Percentiles rank a stretch among this genome's conserved stretches.
These are phyloP conservation scores for Chaenodraco wilsoni DNA, from an alignment of 2,797 vertebrate species.

Conservation along the genomic window DNA sequence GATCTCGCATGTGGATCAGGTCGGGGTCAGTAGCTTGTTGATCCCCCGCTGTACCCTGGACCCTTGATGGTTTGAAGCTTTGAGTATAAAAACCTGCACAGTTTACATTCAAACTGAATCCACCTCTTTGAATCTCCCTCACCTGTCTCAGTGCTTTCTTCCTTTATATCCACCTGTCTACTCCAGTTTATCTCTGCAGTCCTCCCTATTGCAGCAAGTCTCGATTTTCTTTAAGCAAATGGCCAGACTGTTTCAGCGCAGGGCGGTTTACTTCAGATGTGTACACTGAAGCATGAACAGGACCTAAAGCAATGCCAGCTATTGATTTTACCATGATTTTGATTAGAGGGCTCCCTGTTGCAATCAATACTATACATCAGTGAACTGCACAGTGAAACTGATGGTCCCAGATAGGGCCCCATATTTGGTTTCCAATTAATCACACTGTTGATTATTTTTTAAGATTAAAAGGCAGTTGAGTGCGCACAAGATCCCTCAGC, in stretches of 20 bases:
- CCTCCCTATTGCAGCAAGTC: slow-evolving; percentile 44
- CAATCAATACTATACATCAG: slow-evolving; percentile 79
- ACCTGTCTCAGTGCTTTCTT: slow-evolving; percentile 34
- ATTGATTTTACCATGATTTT: slow-evolving; percentile 82
- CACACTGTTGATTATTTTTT: slow-evolving; percentile 66
- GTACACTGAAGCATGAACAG: slow-evolving; percentile 77
- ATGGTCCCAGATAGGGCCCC: slow-evolving; percentile 71
- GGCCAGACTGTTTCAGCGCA: slow-evolving; percentile 55
- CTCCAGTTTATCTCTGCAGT: slow-evolving; percentile 55
- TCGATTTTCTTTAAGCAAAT: slow-evolving; percentile 75
- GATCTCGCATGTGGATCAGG: slow-evolving; percentile 58
- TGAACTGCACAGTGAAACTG: slow-evolving; percentile 72
- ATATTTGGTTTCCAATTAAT: slow-evolving; percentile 76
- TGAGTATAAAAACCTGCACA: slow-evolving; percentile 43
- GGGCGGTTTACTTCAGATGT: slow-evolving; percentile 71
- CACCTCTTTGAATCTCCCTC: slow-evolving; percentile 39
- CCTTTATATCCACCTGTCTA: slow-evolving; percentile 53
- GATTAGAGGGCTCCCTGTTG: slow-evolving; percentile 78
- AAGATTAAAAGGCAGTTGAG: slow-evolving; percentile 66
- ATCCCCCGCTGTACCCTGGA: slow-evolving; percentile 32
- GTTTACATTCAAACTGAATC: slow-evolving; percentile 54
- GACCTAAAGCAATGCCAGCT: slow-evolving; percentile 72
- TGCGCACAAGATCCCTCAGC: slow-evolving; percentile 49
- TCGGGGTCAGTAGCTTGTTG: slow-evolving; percentile 55
- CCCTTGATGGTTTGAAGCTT: slow-evolving; percentile 52